Evolutionary conservation across 2,888 invertebrate species (phyloP), one percentile per base, ranked within the genome.

Genomic region (Electrophaes corylata): DNA sequence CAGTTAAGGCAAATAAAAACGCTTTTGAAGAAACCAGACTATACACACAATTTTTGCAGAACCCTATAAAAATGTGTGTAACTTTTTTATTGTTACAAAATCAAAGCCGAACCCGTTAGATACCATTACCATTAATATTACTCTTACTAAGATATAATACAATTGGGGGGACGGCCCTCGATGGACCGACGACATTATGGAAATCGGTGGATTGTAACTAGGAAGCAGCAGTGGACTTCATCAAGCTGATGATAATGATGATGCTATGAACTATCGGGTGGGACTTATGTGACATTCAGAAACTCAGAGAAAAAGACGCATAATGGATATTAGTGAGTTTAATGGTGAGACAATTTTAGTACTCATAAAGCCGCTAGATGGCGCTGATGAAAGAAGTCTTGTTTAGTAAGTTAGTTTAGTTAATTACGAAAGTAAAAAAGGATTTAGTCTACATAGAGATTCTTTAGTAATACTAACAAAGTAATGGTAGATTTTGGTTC

Each of bases 41-140:
- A 71, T 83, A 89, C 91, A 91, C 91, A 89, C 85, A 73, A 83
- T 89, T 85, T 91, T 90, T 91, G 87, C 89, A 90, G 87, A 65
- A 69, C 60, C 78, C 86, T 89, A 86, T 91, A 91, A 90, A 90
- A 91, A 90, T 81, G 85, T 89, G 91, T 91, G 86, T 84, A 81
- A 18, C 65, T 64, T 61, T n/a, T 37, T 37, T 35, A 16, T 8
- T 6, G 14, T 35, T 35, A 1, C 33, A 33, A 33, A 33, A 33
- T 33, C 37, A 10, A n/a, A 33, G 4, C 5, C 8, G 11, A 19
- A 19, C n/a, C 20, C n/a, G 12, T 3, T 23, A 29, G 2, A 2
- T 29, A 41, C 41, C 41, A 41, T 20, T 20, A 37, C 37, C 16
- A 14, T 14, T 0, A 35, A 31, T 11, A 31, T 31, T 20, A 20